A percentile compares a stretch with the other conserved stretches of the same genome.
phyloP scores from a whole-genome alignment of 2,113 vertebrate genomes.

The Heterotis niloticus region DNA sequence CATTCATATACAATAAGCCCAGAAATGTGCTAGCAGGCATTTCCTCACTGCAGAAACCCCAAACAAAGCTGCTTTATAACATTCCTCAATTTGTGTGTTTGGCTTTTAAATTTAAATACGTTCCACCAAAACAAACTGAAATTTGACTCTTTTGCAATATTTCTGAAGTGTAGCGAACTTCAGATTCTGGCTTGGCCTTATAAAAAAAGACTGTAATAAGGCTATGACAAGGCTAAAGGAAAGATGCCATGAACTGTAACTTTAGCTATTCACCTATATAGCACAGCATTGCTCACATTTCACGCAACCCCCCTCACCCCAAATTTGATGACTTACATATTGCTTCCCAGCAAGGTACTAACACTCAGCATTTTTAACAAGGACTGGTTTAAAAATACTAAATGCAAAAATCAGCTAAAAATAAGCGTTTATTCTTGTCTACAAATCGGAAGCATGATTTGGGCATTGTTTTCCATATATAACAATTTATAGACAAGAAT shows the following conservation, averaged over 20 bases:
- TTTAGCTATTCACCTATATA: not conserved
- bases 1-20: not conserved
- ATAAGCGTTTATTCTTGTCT: no score
- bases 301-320: no score
- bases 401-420: no score
- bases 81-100: not conserved
- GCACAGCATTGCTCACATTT: not conserved
- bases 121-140: not conserved
- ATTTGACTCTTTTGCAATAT: not conserved
- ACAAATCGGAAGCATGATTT: no score
- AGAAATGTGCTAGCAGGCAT: not conserved
- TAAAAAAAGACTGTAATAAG: not conserved
- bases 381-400: no score
- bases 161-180: not conserved
- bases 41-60: not conserved
- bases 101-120: not conserved
- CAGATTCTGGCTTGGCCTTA: not conserved
- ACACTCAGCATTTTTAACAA: no score
- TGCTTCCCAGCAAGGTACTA: no score
- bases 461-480: no score
- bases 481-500: no score
- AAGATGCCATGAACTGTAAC: constrained; percentile 3
- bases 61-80: not conserved
- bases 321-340: no score
- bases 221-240: no score